A percentile compares a stretch with the other conserved stretches of the same genome.
These are phyloP conservation scores for Cassiopea andromeda DNA, from an alignment of 30 jellyfish, hydroid and myxozoan genomes.

Conservation along the genomic window DNA sequence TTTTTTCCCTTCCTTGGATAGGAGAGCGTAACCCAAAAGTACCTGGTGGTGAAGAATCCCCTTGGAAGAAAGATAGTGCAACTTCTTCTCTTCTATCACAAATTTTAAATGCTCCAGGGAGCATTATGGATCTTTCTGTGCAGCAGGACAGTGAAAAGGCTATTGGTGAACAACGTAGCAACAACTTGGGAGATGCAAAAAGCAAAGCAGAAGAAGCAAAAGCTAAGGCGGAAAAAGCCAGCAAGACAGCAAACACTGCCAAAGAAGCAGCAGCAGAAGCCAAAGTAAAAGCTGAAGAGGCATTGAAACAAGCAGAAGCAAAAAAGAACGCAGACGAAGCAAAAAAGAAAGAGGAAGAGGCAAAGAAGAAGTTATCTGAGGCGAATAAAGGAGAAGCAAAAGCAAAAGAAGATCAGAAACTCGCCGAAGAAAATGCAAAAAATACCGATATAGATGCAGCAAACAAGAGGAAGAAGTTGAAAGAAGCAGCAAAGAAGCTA, in stretches of 20 bases:
- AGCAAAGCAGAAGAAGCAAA: slow-evolving; percentile 37
- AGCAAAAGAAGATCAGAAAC: slow-evolving; percentile 1
- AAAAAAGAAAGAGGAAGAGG: slow-evolving; percentile 31
- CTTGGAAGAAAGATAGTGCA: slow-evolving; percentile 28
- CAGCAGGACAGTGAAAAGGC: neutral
- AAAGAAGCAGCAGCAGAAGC: slow-evolving; percentile 49
- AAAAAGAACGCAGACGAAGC: slow-evolving; percentile 35
- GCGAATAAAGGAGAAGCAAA: slow-evolving; percentile 21
- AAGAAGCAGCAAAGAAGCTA: neutral
- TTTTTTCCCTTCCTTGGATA: neutral
- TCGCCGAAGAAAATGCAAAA: slow-evolving; percentile 20
- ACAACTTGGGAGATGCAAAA: slow-evolving; percentile 37
- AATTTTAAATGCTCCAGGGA: neutral
- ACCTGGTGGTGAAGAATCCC: neutral
- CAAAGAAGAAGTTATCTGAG: slow-evolving; percentile 13
- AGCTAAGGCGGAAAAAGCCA: slow-evolving; percentile 20
- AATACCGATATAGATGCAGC: slow-evolving; percentile 15
- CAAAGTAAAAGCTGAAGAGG: slow-evolving; percentile 35
- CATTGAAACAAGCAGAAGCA: slow-evolving; percentile 24
- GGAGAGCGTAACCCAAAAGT: neutral
- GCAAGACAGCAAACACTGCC: slow-evolving; percentile 42
- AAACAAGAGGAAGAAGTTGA: slow-evolving; percentile 6
- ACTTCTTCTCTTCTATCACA: slow-evolving; percentile 26
- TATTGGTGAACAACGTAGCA: neutral
- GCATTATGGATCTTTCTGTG: neutral